Conservation (phyloP, 2,888 invertebrate genomes). For the Lathronympha strigana region DNA sequence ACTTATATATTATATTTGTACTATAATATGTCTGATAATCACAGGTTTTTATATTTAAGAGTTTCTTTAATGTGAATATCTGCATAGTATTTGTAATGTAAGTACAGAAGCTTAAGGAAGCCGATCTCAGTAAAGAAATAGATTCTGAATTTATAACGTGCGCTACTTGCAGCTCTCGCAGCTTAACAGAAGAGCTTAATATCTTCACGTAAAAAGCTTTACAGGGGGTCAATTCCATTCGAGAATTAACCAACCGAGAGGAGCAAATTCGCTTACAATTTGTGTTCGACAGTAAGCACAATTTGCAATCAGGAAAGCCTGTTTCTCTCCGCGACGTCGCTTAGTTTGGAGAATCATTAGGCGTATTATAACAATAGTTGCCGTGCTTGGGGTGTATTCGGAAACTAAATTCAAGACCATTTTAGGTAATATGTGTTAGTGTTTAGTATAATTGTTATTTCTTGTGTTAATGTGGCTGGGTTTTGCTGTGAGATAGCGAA, state of each 20-base stretch:
- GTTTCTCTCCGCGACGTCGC: conserved; percentile 60
- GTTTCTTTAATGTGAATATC: not conserved
- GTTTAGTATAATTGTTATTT: too few relatives aligned
- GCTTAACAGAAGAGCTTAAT: conserved; percentile 35
- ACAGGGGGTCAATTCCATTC: conserved; percentile 64
- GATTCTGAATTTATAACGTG: not conserved
- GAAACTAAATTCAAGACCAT: not conserved
- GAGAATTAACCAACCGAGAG: conserved; percentile 62
- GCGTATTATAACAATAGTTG: conserved; percentile 41
- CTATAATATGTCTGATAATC: too few relatives aligned
- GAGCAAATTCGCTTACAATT: conserved; percentile 72
- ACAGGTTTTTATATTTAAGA: too few relatives aligned
- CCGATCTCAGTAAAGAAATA: not conserved
- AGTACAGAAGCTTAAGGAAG: not conserved
- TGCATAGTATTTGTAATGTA: not conserved
- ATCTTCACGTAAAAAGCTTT: conserved; percentile 50
- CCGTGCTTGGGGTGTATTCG: not conserved
- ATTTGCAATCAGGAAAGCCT: conserved; percentile 78
- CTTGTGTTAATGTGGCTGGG: too few relatives aligned
- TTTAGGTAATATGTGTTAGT: not conserved
- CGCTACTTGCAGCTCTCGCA: not conserved
- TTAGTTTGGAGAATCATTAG: conserved; percentile 63
- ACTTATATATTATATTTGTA: too few relatives aligned
- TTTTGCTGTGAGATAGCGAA: too few relatives aligned
- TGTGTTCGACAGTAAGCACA: conserved; percentile 75